A percentile compares a stretch with the other conserved stretches of the same genome.
Conservation (phyloP, 2,888 invertebrate genomes). For the Tineola bisselliella region DNA sequence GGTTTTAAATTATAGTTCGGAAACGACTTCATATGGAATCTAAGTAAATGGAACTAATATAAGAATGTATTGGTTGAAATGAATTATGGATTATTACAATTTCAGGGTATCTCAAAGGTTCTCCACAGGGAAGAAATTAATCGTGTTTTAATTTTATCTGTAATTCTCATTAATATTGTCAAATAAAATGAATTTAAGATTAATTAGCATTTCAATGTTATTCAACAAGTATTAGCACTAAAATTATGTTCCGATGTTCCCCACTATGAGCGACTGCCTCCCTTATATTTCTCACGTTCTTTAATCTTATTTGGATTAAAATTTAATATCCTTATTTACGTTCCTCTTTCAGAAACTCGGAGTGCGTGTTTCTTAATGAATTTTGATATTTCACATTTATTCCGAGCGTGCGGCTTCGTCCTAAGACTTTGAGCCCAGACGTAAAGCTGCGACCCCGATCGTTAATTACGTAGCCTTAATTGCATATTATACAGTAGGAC, state of each 20-base stretch:
- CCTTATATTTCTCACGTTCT: neutral
- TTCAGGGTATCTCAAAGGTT: neutral
- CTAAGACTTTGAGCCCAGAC: constrained; percentile 2
- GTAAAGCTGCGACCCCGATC: constrained; percentile 3
- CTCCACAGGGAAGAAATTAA: neutral
- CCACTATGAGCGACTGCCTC: neutral
- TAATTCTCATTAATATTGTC: too few species aligned
- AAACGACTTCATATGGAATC: neutral
- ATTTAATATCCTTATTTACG: neutral
- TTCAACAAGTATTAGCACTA: too few species aligned
- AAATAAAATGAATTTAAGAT: too few species aligned
- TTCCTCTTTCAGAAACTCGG: neutral
- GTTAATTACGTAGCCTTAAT: constrained; percentile 4
- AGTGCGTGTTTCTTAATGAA: neutral
- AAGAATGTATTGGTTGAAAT: neutral
- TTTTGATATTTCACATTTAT: constrained; percentile 12
- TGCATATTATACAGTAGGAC: neutral
- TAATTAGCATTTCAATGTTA: too few species aligned
- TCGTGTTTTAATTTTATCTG: neutral
- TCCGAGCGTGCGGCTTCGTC: neutral
- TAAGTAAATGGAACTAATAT: neutral
- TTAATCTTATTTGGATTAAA: neutral
- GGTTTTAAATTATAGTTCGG: neutral
- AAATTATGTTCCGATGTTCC: neutral
- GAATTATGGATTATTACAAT: neutral